Evolutionary conservation across 2,797 vertebrate species (phyloP).

Genomic region (Gymnopithys bicolor): DNA sequence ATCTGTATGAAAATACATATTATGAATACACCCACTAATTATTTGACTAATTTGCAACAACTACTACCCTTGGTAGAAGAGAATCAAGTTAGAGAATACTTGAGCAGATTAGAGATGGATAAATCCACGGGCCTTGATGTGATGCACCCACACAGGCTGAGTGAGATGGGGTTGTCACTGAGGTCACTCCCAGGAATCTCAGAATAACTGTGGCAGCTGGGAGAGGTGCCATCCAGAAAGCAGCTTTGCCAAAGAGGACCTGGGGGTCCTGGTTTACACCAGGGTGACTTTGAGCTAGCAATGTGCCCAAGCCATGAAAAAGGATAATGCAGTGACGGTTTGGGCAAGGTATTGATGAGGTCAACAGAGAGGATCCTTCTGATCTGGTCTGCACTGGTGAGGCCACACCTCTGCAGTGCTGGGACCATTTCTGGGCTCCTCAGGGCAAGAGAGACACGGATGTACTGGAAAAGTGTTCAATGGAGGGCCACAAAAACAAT

Average conservation of each 20-base stretch:
- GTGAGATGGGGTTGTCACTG: background rate
- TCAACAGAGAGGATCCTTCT: background rate
- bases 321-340: background rate
- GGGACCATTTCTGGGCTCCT: background rate
- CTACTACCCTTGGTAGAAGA: background rate
- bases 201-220: background rate
- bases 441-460: background rate
- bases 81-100: background rate
- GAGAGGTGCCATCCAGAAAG: background rate
- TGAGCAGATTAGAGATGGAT: background rate
- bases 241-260: background rate
- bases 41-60: background rate
- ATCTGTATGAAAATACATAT: background rate
- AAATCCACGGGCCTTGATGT: background rate
- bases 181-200: background rate
- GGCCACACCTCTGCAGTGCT: background rate
- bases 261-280: no score
- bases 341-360: background rate
- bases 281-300: background rate
- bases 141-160: background rate
- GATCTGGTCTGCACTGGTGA: background rate
- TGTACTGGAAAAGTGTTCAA: fast-evolving
- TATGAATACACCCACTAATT: background rate
- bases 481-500: background rate
- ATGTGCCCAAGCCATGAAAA: background rate